Conservation (phyloP, 1,140 invertebrate species). For the Apis cerana region DNA sequence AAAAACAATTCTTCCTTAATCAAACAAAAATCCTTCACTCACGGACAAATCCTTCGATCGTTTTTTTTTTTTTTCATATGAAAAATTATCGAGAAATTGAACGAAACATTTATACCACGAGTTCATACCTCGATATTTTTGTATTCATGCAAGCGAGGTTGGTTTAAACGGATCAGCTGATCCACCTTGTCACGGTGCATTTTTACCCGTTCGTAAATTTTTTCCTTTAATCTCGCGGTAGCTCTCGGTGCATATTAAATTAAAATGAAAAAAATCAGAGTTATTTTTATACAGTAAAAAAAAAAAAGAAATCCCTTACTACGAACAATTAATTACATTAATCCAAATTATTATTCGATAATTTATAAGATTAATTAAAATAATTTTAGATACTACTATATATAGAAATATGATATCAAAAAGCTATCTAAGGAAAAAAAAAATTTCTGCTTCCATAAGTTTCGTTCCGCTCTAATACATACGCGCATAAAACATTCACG, state of each 20-base stretch:
- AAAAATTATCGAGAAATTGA: background rate
- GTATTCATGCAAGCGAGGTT: background rate
- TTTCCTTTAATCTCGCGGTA: conserved; percentile 7
- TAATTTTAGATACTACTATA: too few species aligned
- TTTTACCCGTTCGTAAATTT: conserved; percentile 17
- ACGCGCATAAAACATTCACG: background rate
- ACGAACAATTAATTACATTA: too few species aligned
- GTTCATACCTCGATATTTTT: too few species aligned
- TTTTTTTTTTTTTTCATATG: background rate
- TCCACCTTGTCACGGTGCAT: background rate
- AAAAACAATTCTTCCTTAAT: background rate
- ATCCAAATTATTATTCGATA: too few species aligned
- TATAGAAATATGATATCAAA: too few species aligned
- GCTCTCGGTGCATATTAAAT: background rate
- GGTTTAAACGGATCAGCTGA: conserved; percentile 38
- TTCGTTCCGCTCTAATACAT: too few species aligned
- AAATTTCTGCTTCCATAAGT: too few species aligned
- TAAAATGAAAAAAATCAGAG: too few species aligned
- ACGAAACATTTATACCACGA: background rate
- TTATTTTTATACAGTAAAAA: too few species aligned
- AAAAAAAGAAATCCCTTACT: too few species aligned
- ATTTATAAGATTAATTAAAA: too few species aligned
- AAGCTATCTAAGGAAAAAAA: too few species aligned
- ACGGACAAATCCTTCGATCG: background rate
- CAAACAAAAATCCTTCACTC: background rate